phyloP scores from a whole-genome alignment of 2,113 vertebrate genomes.

The Maccullochella peelii region DNA sequence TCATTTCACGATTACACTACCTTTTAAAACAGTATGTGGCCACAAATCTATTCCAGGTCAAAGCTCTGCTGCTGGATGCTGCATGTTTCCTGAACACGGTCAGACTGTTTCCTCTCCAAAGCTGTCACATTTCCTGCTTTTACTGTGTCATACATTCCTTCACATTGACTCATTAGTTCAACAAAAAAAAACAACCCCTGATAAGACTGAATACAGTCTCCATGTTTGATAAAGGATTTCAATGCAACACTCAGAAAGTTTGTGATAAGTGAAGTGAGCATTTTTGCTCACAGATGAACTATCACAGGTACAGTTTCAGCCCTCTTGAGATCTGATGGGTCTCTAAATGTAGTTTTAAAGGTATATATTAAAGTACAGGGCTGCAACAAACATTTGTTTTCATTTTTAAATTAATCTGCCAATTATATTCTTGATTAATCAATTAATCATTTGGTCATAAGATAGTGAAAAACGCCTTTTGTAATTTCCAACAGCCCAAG shows the following conservation, averaged over 20 bases:
- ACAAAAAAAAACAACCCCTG: constrained; percentile 24
- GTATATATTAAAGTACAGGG: background rate
- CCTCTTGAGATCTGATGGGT: background rate
- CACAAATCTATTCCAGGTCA: constrained; percentile 47
- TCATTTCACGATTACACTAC: constrained; percentile 3
- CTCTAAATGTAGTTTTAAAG: background rate
- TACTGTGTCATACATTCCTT: constrained; percentile 64
- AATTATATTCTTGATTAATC: background rate
- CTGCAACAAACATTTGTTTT: background rate
- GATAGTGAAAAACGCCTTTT: background rate
- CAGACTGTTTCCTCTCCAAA: constrained; percentile 70
- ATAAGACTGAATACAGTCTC: constrained; percentile 50
- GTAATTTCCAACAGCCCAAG: background rate
- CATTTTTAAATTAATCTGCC: background rate
- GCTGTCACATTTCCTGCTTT: constrained; percentile 76
- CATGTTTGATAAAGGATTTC: constrained; percentile 9
- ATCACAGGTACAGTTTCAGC: background rate
- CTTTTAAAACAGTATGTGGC: background rate
- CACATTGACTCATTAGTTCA: constrained; percentile 65
- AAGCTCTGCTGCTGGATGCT: constrained; percentile 43
- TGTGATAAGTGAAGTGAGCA: background rate
- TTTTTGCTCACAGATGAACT: background rate
- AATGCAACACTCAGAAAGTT: constrained; percentile 5
- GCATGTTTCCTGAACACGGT: constrained; percentile 70
- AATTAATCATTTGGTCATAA: background rate